Evolutionary conservation across 2,113 vertebrate species (phyloP).

Genomic region (Peucedramus taeniatus): DNA sequence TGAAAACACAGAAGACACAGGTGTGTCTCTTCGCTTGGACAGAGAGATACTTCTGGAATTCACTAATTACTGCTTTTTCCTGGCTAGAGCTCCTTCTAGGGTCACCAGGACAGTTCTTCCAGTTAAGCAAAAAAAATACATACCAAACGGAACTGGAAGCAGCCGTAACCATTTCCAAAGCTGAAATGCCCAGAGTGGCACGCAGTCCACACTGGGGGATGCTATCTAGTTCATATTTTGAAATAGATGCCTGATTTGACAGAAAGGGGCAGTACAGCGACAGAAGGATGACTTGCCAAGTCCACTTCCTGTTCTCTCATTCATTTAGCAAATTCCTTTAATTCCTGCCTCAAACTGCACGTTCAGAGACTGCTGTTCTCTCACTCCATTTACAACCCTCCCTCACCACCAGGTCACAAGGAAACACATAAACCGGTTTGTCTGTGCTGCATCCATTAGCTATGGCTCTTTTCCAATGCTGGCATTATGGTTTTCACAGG

Average conservation of each 20-base stretch:
- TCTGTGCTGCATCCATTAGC: not conserved
- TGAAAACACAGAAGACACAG: not conserved
- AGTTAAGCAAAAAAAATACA: not conserved
- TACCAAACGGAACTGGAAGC: not conserved
- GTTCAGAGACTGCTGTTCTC: not conserved
- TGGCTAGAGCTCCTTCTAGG: not conserved
- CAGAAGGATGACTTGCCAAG: constrained; percentile 50
- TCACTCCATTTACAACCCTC: not conserved
- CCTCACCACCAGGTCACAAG: not conserved
- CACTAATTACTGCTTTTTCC: not conserved
- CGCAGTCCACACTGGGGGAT: not conserved
- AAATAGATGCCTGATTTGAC: constrained; percentile 44
- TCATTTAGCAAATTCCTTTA: constrained; percentile 67
- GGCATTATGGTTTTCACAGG: not conserved
- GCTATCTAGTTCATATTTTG: not conserved
- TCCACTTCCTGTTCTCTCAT: constrained; percentile 68
- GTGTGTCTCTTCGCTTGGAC: not conserved
- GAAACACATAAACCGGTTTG: constrained; percentile 12
- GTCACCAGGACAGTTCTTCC: not conserved
- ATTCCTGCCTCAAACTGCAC: constrained; percentile 51
- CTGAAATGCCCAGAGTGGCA: not conserved
- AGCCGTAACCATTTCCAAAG: not conserved
- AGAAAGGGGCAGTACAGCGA: constrained; percentile 8
- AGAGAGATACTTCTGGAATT: not conserved
- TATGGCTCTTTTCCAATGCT: not conserved